Percentiles rank a stretch among this genome's conserved stretches.
Evolutionary conservation across 2,797 vertebrate species (phyloP).

Genomic region (Brachyrhaphis roseni): DNA sequence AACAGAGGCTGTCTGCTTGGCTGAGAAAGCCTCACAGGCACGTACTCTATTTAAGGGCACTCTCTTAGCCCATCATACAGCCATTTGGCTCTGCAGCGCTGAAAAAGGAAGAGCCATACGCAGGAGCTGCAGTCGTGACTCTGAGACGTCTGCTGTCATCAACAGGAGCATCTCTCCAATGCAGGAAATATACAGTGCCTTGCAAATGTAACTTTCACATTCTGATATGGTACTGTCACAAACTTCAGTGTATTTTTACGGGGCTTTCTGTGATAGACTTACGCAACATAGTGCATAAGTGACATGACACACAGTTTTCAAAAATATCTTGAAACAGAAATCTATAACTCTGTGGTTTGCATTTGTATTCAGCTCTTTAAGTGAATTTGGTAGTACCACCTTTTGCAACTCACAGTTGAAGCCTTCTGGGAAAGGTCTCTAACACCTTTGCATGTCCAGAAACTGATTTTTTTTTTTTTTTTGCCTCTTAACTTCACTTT

Average conservation of each 20-base stretch:
- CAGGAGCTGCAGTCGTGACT: conserved; percentile 13
- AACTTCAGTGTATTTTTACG: background rate
- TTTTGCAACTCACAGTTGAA: background rate
- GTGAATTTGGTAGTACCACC: background rate
- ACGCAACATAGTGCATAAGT: background rate
- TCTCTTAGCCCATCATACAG: conserved; percentile 43
- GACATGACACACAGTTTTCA: background rate
- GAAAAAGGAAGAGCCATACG: conserved; percentile 7
- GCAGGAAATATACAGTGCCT: background rate
- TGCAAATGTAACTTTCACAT: background rate
- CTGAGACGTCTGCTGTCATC: conserved; percentile 12
- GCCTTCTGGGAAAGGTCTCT: background rate
- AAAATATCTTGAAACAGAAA: background rate
- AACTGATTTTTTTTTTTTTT: background rate
- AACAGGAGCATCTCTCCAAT: background rate
- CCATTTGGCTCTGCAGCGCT: conserved; percentile 36
- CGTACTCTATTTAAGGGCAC: conserved; percentile 44
- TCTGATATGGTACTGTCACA: background rate
- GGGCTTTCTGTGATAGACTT: background rate
- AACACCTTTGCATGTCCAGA: background rate
- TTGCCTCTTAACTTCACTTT: background rate
- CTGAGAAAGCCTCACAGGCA: conserved; percentile 46
- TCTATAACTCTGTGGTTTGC: background rate
- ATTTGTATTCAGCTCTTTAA: background rate
- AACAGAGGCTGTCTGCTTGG: conserved; percentile 50